A percentile compares a stretch with the other conserved stretches of the same genome.
These are phyloP conservation scores for Phymanthus crucifer DNA, from an alignment of 92 coral and sea anemone genomes.

Conservation along the genomic window DNA sequence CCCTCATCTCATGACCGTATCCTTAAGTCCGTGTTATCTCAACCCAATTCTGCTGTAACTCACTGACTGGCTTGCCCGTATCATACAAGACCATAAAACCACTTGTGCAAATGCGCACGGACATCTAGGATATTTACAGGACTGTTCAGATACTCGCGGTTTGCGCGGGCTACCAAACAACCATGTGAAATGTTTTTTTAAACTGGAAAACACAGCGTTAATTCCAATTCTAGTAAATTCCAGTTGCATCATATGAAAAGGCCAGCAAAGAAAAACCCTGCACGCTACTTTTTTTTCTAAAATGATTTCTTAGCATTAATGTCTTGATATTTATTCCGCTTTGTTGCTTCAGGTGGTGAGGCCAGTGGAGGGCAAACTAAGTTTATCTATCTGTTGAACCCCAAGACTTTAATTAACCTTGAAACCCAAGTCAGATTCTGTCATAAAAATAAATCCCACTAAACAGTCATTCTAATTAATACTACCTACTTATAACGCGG, in stretches of 20 bases:
- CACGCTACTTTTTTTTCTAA: background rate
- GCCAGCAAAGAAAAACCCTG: background rate
- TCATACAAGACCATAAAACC: background rate
- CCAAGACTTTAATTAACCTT: conserved; percentile 6
- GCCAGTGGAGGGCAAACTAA: background rate
- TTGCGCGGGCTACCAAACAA: background rate
- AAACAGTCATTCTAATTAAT: background rate
- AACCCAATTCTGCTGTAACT: background rate
- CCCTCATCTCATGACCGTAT: background rate
- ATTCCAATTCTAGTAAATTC: background rate
- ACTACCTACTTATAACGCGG: background rate
- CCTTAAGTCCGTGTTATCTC: background rate
- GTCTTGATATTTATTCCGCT: background rate
- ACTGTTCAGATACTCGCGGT: background rate
- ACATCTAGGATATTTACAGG: background rate
- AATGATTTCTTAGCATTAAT: background rate
- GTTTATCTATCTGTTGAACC: background rate
- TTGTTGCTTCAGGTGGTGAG: background rate
- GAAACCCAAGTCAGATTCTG: background rate
- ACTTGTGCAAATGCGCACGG: background rate
- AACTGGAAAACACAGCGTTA: background rate
- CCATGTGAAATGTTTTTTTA: too few species aligned
- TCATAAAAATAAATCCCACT: background rate
- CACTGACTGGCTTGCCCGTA: background rate
- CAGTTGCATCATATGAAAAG: background rate